Conservation (phyloP, 2,888 invertebrate genomes). For the Periphyllus acericola region DNA sequence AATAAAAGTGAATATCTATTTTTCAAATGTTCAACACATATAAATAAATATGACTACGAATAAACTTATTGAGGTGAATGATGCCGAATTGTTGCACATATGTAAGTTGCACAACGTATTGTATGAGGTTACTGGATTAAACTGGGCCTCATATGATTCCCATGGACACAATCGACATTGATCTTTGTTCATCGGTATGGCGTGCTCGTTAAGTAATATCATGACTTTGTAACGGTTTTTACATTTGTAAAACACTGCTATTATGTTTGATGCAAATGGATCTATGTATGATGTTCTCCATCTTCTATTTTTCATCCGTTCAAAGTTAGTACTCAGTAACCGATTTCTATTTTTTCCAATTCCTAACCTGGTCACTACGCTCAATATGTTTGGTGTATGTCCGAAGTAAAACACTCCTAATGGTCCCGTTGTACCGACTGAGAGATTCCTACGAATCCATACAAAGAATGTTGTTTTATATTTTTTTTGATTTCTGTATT, state of each 20-base stretch:
- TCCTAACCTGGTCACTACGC: conserved; percentile 70
- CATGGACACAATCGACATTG: conserved; percentile 21
- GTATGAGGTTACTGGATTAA: conserved; percentile 15
- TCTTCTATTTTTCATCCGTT: conserved; percentile 70
- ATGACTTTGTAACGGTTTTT: conserved; percentile 53
- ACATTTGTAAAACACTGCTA: conserved; percentile 72
- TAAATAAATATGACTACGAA: background rate
- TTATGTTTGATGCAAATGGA: conserved; percentile 80
- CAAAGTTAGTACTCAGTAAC: conserved; percentile 76
- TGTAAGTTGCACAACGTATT: conserved; percentile 26
- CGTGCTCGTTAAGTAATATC: conserved; percentile 61
- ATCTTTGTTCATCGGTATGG: conserved; percentile 40
- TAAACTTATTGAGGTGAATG: conserved; percentile 14
- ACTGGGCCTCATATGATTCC: conserved; percentile 31
- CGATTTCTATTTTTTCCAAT: conserved; percentile 73
- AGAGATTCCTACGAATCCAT: conserved; percentile 55
- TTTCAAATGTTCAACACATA: background rate
- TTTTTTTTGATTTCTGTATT: background rate
- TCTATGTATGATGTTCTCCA: conserved; percentile 78
- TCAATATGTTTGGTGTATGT: conserved; percentile 72
- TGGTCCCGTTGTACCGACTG: conserved; percentile 68
- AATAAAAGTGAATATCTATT: background rate
- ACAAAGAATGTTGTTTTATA: background rate
- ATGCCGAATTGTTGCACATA: conserved; percentile 11
- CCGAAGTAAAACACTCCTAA: conserved; percentile 76